Conservation (phyloP, 2,113 vertebrate genomes). For the Urocitellus parryii region DNA sequence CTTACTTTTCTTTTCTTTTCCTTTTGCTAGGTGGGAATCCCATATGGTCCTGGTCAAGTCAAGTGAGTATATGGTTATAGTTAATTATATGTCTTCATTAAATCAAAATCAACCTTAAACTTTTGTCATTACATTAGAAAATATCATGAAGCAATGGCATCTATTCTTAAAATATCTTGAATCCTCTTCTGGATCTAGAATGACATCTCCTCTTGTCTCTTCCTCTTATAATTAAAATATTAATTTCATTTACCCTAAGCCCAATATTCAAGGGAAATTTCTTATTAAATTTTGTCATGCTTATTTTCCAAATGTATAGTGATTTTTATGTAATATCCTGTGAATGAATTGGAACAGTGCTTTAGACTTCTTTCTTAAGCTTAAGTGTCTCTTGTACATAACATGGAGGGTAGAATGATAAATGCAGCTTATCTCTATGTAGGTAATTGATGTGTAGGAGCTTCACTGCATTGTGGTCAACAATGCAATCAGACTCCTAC, state of each 20-base stretch:
- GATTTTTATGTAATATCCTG: slow-evolving; percentile 56
- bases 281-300: slow-evolving; percentile 75
- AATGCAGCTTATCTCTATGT: not conserved
- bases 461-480: not conserved
- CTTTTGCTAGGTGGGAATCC: slow-evolving; percentile 50
- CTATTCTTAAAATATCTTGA: slow-evolving; percentile 64
- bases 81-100: slow-evolving; percentile 71
- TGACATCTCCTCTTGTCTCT: slow-evolving; percentile 63
- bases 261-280: slow-evolving; percentile 76
- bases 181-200: slow-evolving; percentile 68
- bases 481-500: too few species aligned
- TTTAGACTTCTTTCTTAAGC: slow-evolving; percentile 42
- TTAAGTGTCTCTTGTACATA: not conserved
- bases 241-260: slow-evolving; percentile 78
- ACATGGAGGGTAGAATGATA: not conserved
- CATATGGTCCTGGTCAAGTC: slow-evolving; percentile 13
- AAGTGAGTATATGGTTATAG: slow-evolving; percentile 3
- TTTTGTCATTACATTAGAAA: slow-evolving; percentile 59
- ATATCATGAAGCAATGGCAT: slow-evolving; percentile 7
- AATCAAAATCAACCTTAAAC: slow-evolving; percentile 49
- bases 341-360: slow-evolving; percentile 52
- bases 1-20: slow-evolving; percentile 47
- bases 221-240: slow-evolving; percentile 76
- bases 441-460: not conserved
- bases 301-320: slow-evolving; percentile 72